A percentile compares a stretch with the other conserved stretches of the same genome.
Conservation (phyloP, 2,888 invertebrate genomes). For the Cataglyphis livida region DNA sequence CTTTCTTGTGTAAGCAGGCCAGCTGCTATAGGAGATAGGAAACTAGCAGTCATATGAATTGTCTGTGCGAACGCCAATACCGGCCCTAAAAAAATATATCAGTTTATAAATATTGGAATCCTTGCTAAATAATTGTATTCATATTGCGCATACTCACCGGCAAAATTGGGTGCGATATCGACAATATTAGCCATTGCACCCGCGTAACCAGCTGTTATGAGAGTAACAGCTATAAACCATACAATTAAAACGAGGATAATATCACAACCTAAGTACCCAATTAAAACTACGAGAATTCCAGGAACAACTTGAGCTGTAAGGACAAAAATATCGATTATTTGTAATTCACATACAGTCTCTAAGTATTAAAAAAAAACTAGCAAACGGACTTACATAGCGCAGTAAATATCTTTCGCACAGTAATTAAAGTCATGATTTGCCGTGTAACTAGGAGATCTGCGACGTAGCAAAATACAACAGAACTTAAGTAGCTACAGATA, state of each 20-base stretch:
- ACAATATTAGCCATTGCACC: constrained; percentile 92
- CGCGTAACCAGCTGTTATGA: constrained; percentile 91
- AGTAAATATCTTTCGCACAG: constrained; percentile 90
- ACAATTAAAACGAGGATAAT: constrained; percentile 87
- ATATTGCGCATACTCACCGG: constrained; percentile 85
- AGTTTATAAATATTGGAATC: not conserved
- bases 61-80: constrained; percentile 91
- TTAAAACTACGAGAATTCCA: constrained; percentile 88
- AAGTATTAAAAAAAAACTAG: not conserved
- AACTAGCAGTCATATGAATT: constrained; percentile 92
- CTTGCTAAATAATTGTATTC: not conserved
- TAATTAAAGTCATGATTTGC: constrained; percentile 88
- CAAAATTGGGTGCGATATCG: constrained; percentile 92
- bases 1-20: constrained; percentile 88
- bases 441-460: constrained; percentile 89
- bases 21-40: constrained; percentile 89
- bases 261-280: constrained; percentile 89
- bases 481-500: constrained; percentile 90
- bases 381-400: constrained; percentile 86
- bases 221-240: constrained; percentile 90
- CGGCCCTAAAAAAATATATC: constrained; percentile 85
- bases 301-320: constrained; percentile 89
- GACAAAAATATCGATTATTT: not conserved
- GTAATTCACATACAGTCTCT: not conserved
- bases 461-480: constrained; percentile 90